phyloP scores from a whole-genome alignment of 2,888 invertebrate species.

The Drosophila macrospina region DNA sequence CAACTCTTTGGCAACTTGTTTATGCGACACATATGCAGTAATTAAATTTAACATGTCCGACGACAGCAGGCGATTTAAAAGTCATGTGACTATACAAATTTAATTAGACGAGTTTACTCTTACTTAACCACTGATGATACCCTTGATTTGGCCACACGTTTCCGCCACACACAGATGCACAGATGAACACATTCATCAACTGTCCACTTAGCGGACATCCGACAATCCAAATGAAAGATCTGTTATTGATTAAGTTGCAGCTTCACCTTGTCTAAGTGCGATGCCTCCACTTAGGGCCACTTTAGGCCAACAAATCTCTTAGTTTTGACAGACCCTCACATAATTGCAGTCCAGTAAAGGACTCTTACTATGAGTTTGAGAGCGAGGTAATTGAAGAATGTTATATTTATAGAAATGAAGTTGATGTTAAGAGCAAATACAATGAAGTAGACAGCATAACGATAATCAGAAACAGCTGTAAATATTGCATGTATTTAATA shows the following conservation, averaged over 20 bases:
- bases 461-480: background rate
- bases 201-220: background rate
- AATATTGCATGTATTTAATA: background rate
- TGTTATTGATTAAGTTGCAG: background rate
- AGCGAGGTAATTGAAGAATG: background rate
- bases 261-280: background rate
- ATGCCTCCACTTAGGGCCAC: too few relatives aligned
- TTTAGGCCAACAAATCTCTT: background rate
- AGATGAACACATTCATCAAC: background rate
- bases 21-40: slow-evolving; percentile 59
- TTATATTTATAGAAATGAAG: too few relatives aligned
- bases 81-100: slow-evolving; percentile 46
- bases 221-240: background rate
- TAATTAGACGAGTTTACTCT: slow-evolving; percentile 39
- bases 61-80: slow-evolving; percentile 51
- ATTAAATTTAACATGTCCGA: slow-evolving; percentile 62
- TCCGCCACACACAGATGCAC: background rate
- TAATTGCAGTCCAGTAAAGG: too few relatives aligned
- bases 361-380: too few relatives aligned
- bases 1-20: slow-evolving; percentile 66
- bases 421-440: background rate
- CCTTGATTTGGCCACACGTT: background rate
- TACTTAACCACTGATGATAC: background rate
- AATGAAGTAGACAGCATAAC: background rate
- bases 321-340: too few relatives aligned